A percentile compares a stretch with the other conserved stretches of the same genome.
Evolutionary conservation across 2,113 vertebrate species (phyloP).

Genomic region (Rostratula benghalensis): DNA sequence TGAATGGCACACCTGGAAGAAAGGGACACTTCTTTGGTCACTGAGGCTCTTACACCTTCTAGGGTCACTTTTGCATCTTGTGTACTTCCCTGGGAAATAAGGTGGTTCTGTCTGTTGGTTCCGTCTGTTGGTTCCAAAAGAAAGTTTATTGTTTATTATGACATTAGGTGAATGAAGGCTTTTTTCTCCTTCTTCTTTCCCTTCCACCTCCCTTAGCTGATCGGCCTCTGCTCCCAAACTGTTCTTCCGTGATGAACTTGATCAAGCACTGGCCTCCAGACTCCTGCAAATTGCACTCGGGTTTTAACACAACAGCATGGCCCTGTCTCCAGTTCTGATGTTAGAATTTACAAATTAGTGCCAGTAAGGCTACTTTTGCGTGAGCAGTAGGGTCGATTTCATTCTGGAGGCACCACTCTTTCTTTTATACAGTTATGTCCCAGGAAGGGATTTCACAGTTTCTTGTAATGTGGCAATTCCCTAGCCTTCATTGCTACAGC

Average conservation of each 20-base stretch:
- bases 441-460: background rate
- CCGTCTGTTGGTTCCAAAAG: background rate
- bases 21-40: background rate
- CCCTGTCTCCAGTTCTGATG: background rate
- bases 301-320: background rate
- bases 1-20: background rate
- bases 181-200: background rate
- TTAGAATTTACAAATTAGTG: background rate
- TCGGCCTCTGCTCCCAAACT: background rate
- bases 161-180: background rate
- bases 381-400: background rate
- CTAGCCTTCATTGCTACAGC: background rate
- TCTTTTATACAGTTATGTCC: constrained; percentile 3
- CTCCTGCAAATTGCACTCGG: background rate
- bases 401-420: background rate
- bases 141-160: background rate
- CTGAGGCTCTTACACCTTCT: background rate
- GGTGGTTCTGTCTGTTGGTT: no score
- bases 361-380: background rate
- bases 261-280: background rate
- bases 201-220: background rate
- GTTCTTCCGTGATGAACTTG: background rate
- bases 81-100: background rate
- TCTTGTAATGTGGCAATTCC: background rate
- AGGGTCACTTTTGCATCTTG: background rate